Evolutionary conservation across 2,797 vertebrate species (phyloP).

Genomic region (Chelon labrosus): DNA sequence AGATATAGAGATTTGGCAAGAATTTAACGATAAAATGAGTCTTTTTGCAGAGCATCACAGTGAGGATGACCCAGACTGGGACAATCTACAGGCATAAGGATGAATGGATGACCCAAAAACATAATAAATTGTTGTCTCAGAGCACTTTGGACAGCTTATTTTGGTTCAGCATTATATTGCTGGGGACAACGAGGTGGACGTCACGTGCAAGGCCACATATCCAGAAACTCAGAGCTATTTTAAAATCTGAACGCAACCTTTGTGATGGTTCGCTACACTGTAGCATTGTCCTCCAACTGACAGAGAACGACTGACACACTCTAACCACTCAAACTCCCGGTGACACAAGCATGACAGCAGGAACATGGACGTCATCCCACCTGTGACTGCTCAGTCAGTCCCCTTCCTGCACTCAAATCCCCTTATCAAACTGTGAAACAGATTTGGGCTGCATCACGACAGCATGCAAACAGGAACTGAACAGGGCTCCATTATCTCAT

Average conservation of each 20-base stretch:
- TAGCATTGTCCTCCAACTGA: constrained; percentile 12
- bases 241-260: background rate
- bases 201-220: background rate
- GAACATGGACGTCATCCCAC: constrained; percentile 59
- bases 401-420: constrained; percentile 66
- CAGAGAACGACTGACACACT: constrained; percentile 8
- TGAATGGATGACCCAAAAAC: too few species aligned
- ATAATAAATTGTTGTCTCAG: too few species aligned
- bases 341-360: constrained; percentile 54
- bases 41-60: too few species aligned
- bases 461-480: constrained; percentile 68
- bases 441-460: constrained; percentile 60
- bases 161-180: too few species aligned
- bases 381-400: constrained; percentile 57
- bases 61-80: too few species aligned
- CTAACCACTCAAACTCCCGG: constrained; percentile 27
- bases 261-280: background rate
- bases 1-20: too few species aligned
- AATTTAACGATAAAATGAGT: too few species aligned
- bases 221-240: background rate
- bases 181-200: too few species aligned
- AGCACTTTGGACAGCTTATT: too few species aligned
- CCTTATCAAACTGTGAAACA: constrained; percentile 59
- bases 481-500: constrained; percentile 55
- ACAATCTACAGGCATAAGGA: too few species aligned